Evolutionary conservation across 2,888 invertebrate species (phyloP), one percentile per base, ranked within the genome.

Genomic region (Matsumyia berberina): DNA sequence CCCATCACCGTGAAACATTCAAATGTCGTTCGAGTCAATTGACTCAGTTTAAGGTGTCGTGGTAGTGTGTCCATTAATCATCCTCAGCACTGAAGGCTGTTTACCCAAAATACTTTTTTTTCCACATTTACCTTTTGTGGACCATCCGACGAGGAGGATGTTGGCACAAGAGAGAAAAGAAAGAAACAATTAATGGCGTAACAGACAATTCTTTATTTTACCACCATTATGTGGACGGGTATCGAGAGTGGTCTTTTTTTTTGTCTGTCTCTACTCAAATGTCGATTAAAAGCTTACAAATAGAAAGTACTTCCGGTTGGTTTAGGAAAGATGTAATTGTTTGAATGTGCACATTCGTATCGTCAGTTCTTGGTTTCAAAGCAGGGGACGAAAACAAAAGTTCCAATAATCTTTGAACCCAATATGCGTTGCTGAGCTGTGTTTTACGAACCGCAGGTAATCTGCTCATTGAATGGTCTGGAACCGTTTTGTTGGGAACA

Each of bases 261-360:
- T 53, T 6, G 15, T 35, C 35, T n/a, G 51, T 29, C 46, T 33
- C 42, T 17, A 31, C 51, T 73, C 35, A 64, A 73, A 73, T 64
- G 62, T 73, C 73, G 44, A 73, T 73, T 73, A 73, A 31, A 49
- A 73, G 29, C 29, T 15, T 11, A 15, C 15, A 44, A 44, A 35
- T 44, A 64, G 64, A 64, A 73, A 55, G 64, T 55, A 53, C 64
- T 73, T 73, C 73, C 73, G 73, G 42, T 64, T 31, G 15, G 7
- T 12, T 31, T 55, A 62, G 19, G 8, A 15, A 24, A 11, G 8
- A 53, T 33, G 31, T n/a, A 42, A 31, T 53, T 67, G 39, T 29
- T 42, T 29, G 9, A 9, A 5, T 31, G 7, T 5, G 2, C 8
- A 57, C n/a, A 12, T 58, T 19, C 11, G 11, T 8, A 15, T 33